Evolutionary conservation across 2,797 vertebrate genomes (phyloP).

Genomic region (Vespertilio murinus): DNA sequence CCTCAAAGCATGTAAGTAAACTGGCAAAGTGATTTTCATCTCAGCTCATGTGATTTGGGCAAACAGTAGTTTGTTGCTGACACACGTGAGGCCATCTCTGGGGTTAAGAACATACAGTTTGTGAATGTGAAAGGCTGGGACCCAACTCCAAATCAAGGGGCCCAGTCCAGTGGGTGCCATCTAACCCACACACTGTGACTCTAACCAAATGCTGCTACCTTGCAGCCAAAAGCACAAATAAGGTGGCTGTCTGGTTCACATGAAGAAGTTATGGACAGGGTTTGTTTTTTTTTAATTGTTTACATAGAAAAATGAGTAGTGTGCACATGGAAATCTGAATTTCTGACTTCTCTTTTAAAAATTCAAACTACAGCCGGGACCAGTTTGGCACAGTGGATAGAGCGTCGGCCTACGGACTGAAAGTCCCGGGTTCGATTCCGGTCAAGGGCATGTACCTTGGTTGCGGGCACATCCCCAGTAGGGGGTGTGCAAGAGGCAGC

Average conservation of each 20-base stretch:
- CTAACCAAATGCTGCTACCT: background rate
- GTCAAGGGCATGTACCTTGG: too few relatives aligned
- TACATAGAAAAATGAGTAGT: background rate
- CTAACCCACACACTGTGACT: background rate
- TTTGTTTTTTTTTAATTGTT: background rate
- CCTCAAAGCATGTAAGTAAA: background rate
- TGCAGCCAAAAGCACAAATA: background rate
- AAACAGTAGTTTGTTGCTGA: background rate
- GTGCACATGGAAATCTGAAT: background rate
- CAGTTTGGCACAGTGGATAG: too few relatives aligned
- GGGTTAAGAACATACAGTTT: background rate
- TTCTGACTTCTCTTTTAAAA: background rate
- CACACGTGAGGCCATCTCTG: background rate
- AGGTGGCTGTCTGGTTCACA: background rate
- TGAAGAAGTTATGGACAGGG: background rate
- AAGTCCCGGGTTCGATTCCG: too few relatives aligned
- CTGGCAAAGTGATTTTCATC: background rate
- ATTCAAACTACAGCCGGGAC: background rate
- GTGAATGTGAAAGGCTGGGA: background rate
- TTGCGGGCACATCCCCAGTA: too few relatives aligned
- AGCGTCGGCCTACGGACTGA: too few relatives aligned
- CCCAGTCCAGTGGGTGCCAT: background rate
- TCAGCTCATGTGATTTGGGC: background rate
- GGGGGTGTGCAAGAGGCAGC: too few relatives aligned
- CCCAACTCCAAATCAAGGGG: background rate